These are phyloP conservation scores for Euwallacea fornicatus DNA, from an alignment of 1,140 invertebrate species.

Conservation along the genomic window DNA sequence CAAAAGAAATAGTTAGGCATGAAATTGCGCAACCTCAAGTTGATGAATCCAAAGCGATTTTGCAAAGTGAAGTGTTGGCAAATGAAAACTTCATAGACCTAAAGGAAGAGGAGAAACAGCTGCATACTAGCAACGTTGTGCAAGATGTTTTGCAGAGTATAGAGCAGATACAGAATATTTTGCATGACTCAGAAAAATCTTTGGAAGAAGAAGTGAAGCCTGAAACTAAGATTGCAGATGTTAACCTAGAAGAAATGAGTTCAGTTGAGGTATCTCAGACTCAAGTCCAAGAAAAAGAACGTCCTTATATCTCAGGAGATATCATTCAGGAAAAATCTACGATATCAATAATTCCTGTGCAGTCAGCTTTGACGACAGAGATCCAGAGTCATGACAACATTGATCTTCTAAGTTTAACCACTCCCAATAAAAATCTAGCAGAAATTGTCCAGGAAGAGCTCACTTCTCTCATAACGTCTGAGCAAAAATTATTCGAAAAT, in stretches of 20 bases:
- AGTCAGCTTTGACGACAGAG: slow-evolving; percentile 30
- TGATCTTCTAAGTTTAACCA: slow-evolving; percentile 24
- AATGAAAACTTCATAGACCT: slow-evolving; percentile 42
- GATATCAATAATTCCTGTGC: slow-evolving; percentile 33
- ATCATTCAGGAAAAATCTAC: slow-evolving; percentile 51
- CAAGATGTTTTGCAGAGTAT: slow-evolving; percentile 56
- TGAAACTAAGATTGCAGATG: slow-evolving; percentile 52
- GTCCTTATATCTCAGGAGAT: slow-evolving; percentile 46
- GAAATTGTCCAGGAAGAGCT: slow-evolving; percentile 51
- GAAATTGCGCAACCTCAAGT: slow-evolving; percentile 52
- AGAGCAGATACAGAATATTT: slow-evolving; percentile 55
- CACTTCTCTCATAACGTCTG: slow-evolving; percentile 55
- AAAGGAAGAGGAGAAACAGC: slow-evolving; percentile 37
- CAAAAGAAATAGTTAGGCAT: slow-evolving; percentile 42
- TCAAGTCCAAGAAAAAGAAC: slow-evolving; percentile 57
- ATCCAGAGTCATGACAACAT: slow-evolving; percentile 40
- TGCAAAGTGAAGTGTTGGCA: slow-evolving; percentile 42
- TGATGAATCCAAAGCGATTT: slow-evolving; percentile 42
- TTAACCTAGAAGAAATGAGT: slow-evolving; percentile 53
- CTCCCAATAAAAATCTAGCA: slow-evolving; percentile 36
- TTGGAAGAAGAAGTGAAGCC: slow-evolving; percentile 51
- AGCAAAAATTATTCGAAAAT: slow-evolving; percentile 55
- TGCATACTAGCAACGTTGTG: slow-evolving; percentile 49
- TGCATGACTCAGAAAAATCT: slow-evolving; percentile 57
- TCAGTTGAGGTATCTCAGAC: slow-evolving; percentile 56